Conservation (phyloP, 2,113 vertebrate genomes). For the Furnarius figulus region DNA sequence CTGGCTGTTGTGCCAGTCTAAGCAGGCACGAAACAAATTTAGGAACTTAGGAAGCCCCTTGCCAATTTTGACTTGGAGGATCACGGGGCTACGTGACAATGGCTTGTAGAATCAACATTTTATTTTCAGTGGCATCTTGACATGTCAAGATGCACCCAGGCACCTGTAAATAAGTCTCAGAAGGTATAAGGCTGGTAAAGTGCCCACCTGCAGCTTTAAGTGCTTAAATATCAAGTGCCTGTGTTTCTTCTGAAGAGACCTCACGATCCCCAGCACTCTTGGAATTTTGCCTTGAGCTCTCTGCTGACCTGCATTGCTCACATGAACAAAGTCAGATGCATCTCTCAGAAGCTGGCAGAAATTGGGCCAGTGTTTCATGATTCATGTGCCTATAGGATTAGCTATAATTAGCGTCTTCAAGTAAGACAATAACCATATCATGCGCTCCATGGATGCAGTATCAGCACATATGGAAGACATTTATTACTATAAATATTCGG, state of each 20-base stretch:
- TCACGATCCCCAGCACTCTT: background rate
- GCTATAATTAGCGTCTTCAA: conserved; percentile 31
- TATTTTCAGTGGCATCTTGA: background rate
- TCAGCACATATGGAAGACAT: conserved; percentile 73
- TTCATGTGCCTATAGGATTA: conserved; percentile 49
- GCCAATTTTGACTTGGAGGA: background rate
- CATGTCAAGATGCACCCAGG: background rate
- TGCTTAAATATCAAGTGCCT: background rate
- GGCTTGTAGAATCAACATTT: background rate
- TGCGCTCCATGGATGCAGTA: conserved; percentile 34
- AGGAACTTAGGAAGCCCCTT: background rate
- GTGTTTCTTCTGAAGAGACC: background rate
- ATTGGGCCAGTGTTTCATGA: conserved; percentile 11
- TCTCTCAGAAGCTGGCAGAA: conserved; percentile 36
- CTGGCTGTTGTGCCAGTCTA: background rate
- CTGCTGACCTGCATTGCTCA: conserved; percentile 39
- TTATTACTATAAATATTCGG: conserved; percentile 69
- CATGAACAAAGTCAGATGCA: background rate
- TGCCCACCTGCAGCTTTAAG: background rate
- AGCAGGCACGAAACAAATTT: background rate
- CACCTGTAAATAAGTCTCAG: background rate
- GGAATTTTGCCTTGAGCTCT: conserved; percentile 41
- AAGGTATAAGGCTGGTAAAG: background rate
- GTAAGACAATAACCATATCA: conserved; percentile 26
- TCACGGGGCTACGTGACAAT: background rate